These are phyloP conservation scores for Pelodiscus sinensis DNA, from an alignment of 2,113 vertebrate species.

Conservation along the genomic window DNA sequence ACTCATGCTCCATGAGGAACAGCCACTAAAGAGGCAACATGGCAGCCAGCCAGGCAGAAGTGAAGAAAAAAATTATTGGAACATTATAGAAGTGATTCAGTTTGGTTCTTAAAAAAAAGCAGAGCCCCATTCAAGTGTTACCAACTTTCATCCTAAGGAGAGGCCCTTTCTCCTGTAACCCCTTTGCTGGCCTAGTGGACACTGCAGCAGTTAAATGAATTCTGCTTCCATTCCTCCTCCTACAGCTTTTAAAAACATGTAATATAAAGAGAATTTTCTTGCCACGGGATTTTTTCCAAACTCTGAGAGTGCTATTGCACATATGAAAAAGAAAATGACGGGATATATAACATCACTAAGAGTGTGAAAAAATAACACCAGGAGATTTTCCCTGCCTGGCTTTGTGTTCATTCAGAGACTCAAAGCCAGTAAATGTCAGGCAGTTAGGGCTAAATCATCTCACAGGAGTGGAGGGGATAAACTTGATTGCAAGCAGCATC, in stretches of 20 bases:
- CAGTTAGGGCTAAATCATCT: constrained; percentile 10
- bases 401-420: constrained; percentile 14
- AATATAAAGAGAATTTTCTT: neutral
- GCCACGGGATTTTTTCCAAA: neutral
- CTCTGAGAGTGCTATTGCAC: neutral
- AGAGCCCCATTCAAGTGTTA: neutral
- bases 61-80: neutral
- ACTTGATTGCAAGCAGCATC: neutral
- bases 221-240: neutral
- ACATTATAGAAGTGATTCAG: neutral
- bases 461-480: constrained; percentile 19
- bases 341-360: neutral
- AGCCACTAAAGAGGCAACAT: neutral
- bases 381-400: neutral
- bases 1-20: neutral
- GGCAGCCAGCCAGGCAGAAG: rapidly evolving
- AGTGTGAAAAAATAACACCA: constrained; percentile 17
- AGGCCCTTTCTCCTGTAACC: neutral
- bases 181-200: neutral
- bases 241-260: neutral
- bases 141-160: neutral
- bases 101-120: neutral
- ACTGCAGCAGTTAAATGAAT: neutral
- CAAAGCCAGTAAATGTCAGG: constrained; percentile 23
- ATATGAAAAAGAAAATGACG: neutral